Percentiles rank a stretch among this genome's conserved stretches.
phyloP scores from a whole-genome alignment of 2,113 vertebrate genomes.

The Centropus bengalensis region DNA sequence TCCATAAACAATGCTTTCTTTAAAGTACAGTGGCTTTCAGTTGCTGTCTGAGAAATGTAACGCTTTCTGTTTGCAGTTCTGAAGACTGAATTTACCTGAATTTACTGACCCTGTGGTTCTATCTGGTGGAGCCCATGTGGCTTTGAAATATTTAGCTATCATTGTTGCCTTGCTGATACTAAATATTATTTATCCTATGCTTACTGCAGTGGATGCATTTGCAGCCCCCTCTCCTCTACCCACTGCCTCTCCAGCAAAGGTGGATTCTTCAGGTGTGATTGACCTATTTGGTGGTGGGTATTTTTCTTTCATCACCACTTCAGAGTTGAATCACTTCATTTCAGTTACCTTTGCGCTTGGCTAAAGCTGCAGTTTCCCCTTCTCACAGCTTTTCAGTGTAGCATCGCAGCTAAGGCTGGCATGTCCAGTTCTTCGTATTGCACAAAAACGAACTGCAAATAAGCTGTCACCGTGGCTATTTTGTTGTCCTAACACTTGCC shows the following conservation, averaged over 20 bases:
- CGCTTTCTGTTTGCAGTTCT: constrained; percentile 45
- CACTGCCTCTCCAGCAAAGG: constrained; percentile 87
- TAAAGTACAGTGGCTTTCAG: background rate
- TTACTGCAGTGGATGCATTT: constrained; percentile 89
- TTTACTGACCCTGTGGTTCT: background rate
- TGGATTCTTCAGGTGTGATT: constrained; percentile 90
- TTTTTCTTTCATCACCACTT: constrained; percentile 67
- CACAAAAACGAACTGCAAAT: constrained; percentile 19
- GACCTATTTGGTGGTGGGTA: constrained; percentile 96
- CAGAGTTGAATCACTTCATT: constrained; percentile 47
- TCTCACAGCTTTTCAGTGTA: background rate
- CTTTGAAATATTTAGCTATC: constrained; percentile 61
- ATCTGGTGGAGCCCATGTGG: background rate
- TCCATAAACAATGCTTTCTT: background rate
- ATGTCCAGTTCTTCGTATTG: background rate
- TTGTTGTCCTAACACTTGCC: background rate
- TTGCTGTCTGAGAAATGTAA: constrained; percentile 58
- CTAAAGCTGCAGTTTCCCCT: background rate
- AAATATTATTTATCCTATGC: constrained; percentile 73
- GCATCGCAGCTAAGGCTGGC: background rate
- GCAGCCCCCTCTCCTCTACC: constrained; percentile 85
- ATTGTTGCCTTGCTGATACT: constrained; percentile 55
- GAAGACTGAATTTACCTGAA: background rate
- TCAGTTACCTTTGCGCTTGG: constrained; percentile 28
- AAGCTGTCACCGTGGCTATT: background rate